Percentiles rank a stretch among this genome's conserved stretches.
phyloP scores from a whole-genome alignment of 2,113 vertebrate species.

The Brachypteracias leptosomus region DNA sequence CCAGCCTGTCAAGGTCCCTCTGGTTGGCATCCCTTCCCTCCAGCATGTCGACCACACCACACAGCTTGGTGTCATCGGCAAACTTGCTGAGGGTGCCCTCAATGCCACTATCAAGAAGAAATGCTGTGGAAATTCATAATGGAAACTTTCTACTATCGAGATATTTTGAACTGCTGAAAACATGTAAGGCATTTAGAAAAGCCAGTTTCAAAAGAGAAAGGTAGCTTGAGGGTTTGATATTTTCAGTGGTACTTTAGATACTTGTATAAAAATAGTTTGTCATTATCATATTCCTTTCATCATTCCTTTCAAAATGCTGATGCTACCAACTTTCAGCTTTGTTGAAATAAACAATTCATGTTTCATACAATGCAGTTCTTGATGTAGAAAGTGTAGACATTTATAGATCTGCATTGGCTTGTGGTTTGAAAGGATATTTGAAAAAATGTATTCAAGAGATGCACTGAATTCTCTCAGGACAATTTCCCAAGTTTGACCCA shows the following conservation, averaged over 20 bases:
- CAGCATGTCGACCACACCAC: too few relatives aligned
- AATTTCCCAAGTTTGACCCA: not conserved
- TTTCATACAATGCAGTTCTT: slow-evolving; percentile 2
- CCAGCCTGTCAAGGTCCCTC: too few relatives aligned
- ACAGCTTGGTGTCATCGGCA: too few relatives aligned
- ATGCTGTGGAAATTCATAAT: not conserved
- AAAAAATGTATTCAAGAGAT: not conserved
- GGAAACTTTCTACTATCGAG: slow-evolving; percentile 30
- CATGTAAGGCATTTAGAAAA: slow-evolving; percentile 42
- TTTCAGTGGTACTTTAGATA: slow-evolving; percentile 21
- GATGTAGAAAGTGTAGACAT: slow-evolving; percentile 3
- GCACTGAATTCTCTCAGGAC: not conserved
- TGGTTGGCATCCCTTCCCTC: too few relatives aligned
- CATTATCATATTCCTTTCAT: slow-evolving; percentile 26
- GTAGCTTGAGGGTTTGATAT: not conserved
- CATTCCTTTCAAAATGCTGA: not conserved
- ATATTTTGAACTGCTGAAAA: slow-evolving; percentile 26
- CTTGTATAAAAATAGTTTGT: slow-evolving; percentile 29
- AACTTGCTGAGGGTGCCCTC: too few relatives aligned
- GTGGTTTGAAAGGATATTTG: slow-evolving; percentile 1
- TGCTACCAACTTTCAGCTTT: slow-evolving; percentile 13
- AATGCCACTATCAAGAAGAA: too few relatives aligned
- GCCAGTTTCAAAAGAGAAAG: slow-evolving; percentile 20
- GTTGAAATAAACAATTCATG: slow-evolving; percentile 24
- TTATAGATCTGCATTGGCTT: not conserved